These are phyloP conservation scores for Holothuria scabra DNA, from an alignment of 53 echinoderm and acorn worm genomes.

Conservation along the genomic window DNA sequence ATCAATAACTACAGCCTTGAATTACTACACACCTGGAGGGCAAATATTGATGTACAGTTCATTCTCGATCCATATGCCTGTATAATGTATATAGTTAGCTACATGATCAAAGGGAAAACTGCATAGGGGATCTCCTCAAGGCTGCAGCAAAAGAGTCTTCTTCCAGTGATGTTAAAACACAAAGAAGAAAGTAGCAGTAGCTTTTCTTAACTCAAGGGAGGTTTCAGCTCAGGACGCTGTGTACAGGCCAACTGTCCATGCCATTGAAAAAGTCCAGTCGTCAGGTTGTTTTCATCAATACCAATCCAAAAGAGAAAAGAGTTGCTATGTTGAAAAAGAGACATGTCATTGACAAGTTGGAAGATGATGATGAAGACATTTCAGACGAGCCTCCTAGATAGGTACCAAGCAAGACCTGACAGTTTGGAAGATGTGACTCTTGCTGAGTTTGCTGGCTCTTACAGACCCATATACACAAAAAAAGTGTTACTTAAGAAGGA, in stretches of 20 bases:
- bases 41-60: constrained; percentile 63
- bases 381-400: constrained; percentile 28
- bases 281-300: constrained; percentile 38
- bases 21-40: constrained; percentile 33
- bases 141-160: constrained; percentile 28
- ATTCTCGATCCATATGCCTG: constrained; percentile 52
- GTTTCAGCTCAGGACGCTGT: constrained; percentile 60
- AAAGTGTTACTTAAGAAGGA: background rate
- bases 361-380: constrained; percentile 55
- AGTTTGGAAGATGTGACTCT: constrained; percentile 25
- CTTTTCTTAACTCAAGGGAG: constrained; percentile 48
- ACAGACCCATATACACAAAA: background rate
- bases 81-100: constrained; percentile 45
- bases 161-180: background rate
- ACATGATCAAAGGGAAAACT: constrained; percentile 49
- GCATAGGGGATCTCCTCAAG: constrained; percentile 22
- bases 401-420: constrained; percentile 40
- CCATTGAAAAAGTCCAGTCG: constrained; percentile 28
- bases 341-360: constrained; percentile 23
- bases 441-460: constrained; percentile 47
- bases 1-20: constrained; percentile 45
- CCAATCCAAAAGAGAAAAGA: constrained; percentile 34
- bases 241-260: constrained; percentile 35
- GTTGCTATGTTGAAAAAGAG: constrained; percentile 19
- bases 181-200: constrained; percentile 24